phyloP scores from a whole-genome alignment of 1,140 invertebrate species.

The Leptinotarsa undecemlineata region DNA sequence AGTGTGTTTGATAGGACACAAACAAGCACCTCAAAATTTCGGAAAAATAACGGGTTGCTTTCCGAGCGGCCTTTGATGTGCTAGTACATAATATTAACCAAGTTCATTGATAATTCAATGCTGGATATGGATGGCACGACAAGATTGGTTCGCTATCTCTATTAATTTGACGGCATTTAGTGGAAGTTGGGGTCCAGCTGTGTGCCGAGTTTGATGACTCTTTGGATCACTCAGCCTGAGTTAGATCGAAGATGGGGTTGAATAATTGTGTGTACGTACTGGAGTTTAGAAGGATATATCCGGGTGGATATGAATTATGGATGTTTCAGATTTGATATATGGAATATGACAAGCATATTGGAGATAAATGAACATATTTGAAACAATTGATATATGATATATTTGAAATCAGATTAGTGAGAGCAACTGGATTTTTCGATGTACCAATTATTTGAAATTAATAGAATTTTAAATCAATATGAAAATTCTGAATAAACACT shows the following conservation, averaged over 20 bases:
- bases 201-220: not conserved
- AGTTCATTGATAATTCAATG: conserved; percentile 2
- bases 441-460: no score
- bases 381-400: no score
- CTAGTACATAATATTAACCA: not conserved
- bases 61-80: not conserved
- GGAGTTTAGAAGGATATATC: not conserved
- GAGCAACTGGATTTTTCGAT: no score
- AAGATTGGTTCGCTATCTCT: not conserved
- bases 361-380: no score
- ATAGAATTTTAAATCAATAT: no score
- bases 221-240: not conserved
- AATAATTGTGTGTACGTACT: not conserved
- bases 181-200: not conserved
- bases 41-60: not conserved
- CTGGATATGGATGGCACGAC: not conserved
- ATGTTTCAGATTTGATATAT: no score
- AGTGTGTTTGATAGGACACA: no score
- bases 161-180: not conserved
- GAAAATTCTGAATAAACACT: no score
- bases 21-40: no score
- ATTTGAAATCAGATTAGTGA: no score
- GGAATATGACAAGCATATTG: no score
- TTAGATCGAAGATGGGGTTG: not conserved
- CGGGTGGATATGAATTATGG: no score